Base-by-base conservation (phyloP, 2,888 invertebrate species). In the Lasioglossum malachurum region DNA sequence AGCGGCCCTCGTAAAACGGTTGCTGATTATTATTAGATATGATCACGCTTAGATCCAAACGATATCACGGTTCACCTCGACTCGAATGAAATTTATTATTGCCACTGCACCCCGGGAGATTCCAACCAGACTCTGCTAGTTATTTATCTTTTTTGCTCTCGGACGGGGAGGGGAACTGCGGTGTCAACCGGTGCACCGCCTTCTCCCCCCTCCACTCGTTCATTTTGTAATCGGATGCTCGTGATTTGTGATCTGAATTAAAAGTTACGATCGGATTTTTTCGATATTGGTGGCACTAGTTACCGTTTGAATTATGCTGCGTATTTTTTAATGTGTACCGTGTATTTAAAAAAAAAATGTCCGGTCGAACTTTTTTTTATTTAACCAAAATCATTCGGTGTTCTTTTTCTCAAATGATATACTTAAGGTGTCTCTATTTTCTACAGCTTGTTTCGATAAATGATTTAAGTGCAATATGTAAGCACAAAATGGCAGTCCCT, bases 1-100 rank as follows among this genome's bases (percentile, higher is more conserved):
- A 84, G 79, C 60, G 79, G 78, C 76, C 86, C 87, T 90, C 89
- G 89, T 91, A 93, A 92, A 93, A 88, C 91, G 90, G 88, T 91
- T 87, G 88, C 90, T 92, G 92, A 91, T 93, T 93, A 93, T 93
- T 91, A 92, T 91, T 93, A 93, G 92, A 93, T 92, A 91, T 88
- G 92, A 93, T 93, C 92, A 85, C 91, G 88, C 83, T 87, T 83
- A 90, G 90, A 92, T 92, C 86, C 76, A 71, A 71, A 60, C 85
- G 91, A 91, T 92, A 91, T 72, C 71, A 57, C 7, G 23, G 27
- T 74, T 78, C 57, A 31, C 23, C 73, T 64, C 27, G 76, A 67
- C 76, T 83, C 86, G 85, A 81, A 84, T 79, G 79, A 85, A 83
- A 89, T 88, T 89, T 90, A 90, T 88, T 83, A 85, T 79, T 31